Percentiles rank a stretch among this genome's conserved stretches.
These are phyloP conservation scores for Chloropsis hardwickii DNA, from an alignment of 2,113 vertebrate species.

Conservation along the genomic window DNA sequence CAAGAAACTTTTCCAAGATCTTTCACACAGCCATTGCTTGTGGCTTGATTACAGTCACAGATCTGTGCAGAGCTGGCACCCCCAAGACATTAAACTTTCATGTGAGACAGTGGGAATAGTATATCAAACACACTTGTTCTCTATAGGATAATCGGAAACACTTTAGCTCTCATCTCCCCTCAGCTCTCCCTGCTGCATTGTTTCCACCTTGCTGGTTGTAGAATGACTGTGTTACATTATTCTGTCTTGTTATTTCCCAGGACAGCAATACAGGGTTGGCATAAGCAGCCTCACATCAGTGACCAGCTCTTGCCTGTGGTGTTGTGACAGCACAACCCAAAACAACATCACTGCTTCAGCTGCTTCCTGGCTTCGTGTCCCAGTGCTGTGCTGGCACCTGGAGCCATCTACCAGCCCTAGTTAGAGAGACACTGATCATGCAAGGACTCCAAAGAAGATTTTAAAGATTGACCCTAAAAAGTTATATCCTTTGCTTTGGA, in stretches of 20 bases:
- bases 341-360: not conserved
- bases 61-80: not conserved
- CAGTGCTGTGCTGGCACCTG: not conserved
- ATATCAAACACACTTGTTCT: not conserved
- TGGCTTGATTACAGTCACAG: constrained; percentile 14
- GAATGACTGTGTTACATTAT: not conserved
- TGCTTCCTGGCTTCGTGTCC: not conserved
- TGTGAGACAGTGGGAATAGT: not conserved
- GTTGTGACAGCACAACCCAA: not conserved
- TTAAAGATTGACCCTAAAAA: not conserved
- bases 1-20: constrained; percentile 44
- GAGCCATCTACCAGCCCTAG: not conserved
- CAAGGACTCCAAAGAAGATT: not conserved
- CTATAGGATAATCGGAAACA: not conserved
- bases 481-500: not conserved
- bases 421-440: not conserved
- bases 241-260: not conserved
- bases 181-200: not conserved
- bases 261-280: not conserved
- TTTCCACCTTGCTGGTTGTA: not conserved
- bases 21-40: not conserved
- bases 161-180: not conserved
- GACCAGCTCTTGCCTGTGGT: not conserved
- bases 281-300: not conserved
- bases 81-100: constrained; percentile 15